Percentiles rank a stretch among this genome's conserved stretches.
These are phyloP conservation scores for Tadarida brasiliensis DNA, from an alignment of 2,797 vertebrate genomes.

Conservation along the genomic window DNA sequence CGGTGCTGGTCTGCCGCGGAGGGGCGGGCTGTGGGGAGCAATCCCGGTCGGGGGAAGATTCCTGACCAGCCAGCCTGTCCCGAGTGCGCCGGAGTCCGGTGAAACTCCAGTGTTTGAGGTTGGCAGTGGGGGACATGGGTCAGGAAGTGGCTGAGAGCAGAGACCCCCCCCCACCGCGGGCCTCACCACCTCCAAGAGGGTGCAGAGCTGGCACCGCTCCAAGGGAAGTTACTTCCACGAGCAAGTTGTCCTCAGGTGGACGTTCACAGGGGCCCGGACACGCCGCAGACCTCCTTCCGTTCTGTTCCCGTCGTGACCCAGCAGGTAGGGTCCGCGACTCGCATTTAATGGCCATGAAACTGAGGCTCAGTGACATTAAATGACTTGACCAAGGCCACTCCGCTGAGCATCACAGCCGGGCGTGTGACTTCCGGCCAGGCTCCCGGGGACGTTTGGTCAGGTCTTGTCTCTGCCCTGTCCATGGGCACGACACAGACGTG, in stretches of 20 bases:
- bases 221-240: neutral
- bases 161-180: neutral
- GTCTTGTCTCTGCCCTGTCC: neutral
- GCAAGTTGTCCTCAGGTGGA: neutral
- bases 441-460: neutral
- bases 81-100: fast-evolving
- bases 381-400: neutral
- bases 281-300: neutral
- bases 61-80: neutral
- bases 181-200: neutral
- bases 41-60: fast-evolving
- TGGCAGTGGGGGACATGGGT: neutral
- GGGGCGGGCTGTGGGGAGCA: neutral
- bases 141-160: neutral
- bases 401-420: neutral
- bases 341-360: neutral
- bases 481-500: neutral
- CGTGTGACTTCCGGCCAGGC: neutral
- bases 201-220: neutral
- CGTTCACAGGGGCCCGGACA: neutral
- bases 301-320: neutral
- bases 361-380: neutral
- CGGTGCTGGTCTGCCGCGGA: neutral
- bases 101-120: neutral
- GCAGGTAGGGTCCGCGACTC: neutral